Evolutionary conservation across 2,888 invertebrate genomes (phyloP).

Genomic region (Bellardia pandia): DNA sequence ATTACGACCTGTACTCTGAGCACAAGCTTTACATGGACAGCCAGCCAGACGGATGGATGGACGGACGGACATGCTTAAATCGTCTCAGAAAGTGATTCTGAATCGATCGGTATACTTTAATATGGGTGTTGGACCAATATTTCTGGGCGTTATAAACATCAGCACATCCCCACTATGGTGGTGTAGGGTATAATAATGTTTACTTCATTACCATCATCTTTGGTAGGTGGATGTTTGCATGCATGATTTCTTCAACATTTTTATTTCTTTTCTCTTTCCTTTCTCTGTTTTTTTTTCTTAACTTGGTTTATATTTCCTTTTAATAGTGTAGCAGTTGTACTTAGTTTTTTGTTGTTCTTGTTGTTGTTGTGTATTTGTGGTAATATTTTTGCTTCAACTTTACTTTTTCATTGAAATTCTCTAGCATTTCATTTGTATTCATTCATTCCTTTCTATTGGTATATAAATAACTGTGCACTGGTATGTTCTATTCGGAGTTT

Average conservation of each 20-base stretch:
- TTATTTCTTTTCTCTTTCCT: conserved; percentile 33
- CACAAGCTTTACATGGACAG: too few species aligned
- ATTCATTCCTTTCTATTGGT: not conserved
- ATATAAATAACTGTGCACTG: conserved; percentile 3
- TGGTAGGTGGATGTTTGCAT: not conserved
- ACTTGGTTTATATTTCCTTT: not conserved
- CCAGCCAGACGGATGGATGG: too few species aligned
- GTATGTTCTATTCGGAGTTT: not conserved
- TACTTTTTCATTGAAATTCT: conserved; percentile 23
- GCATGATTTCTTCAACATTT: conserved; percentile 15
- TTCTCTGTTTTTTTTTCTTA: not conserved
- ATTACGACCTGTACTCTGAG: too few species aligned
- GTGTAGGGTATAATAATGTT: too few species aligned
- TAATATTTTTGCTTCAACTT: conserved; percentile 10
- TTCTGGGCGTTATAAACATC: too few species aligned
- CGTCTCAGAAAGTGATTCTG: too few species aligned
- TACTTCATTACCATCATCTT: conserved; percentile 35
- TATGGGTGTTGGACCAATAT: too few species aligned
- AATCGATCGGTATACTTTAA: too few species aligned
- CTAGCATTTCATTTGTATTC: conserved; percentile 17
- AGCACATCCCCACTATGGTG: too few species aligned
- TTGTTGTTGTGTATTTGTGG: not conserved
- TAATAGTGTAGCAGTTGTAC: not conserved
- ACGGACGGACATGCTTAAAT: too few species aligned
- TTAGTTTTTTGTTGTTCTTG: not conserved